phyloP scores from a whole-genome alignment of 2,888 invertebrate species.

The Chironomus tentans region DNA sequence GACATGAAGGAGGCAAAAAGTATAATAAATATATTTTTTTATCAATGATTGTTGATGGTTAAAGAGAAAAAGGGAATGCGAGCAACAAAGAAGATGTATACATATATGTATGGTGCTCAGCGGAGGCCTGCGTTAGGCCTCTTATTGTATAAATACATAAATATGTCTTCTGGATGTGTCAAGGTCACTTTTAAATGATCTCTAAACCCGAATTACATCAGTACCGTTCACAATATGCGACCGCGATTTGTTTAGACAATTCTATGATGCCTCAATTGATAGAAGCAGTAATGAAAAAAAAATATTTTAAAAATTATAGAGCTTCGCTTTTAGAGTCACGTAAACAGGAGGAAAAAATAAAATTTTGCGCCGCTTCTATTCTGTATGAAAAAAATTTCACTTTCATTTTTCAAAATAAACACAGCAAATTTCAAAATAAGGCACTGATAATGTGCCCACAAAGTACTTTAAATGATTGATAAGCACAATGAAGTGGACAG shows the following conservation, averaged over 20 bases:
- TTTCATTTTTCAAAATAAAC: slow-evolving; percentile 13
- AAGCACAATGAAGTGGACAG: not conserved
- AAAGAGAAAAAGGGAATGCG: slow-evolving; percentile 13
- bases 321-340: not conserved
- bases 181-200: slow-evolving; percentile 21
- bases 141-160: not conserved
- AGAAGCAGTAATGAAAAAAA: too few species aligned
- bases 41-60: slow-evolving; percentile 25
- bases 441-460: not conserved
- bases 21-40: not conserved
- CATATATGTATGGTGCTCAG: not conserved
- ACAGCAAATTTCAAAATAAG: not conserved
- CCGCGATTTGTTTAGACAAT: not conserved
- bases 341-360: not conserved
- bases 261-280: not conserved
- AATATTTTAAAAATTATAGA: not conserved
- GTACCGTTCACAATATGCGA: too few species aligned
- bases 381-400: slow-evolving; percentile 17
- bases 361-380: slow-evolving; percentile 1
- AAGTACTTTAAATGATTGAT: not conserved
- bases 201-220: not conserved
- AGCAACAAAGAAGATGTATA: not conserved
- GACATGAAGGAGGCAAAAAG: not conserved
- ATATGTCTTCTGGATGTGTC: slow-evolving; percentile 9
- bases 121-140: slow-evolving; percentile 1